Evolutionary conservation across 2,113 vertebrate species (phyloP), one percentile per base, ranked within the genome.

Genomic region (Leptosomus discolor): DNA sequence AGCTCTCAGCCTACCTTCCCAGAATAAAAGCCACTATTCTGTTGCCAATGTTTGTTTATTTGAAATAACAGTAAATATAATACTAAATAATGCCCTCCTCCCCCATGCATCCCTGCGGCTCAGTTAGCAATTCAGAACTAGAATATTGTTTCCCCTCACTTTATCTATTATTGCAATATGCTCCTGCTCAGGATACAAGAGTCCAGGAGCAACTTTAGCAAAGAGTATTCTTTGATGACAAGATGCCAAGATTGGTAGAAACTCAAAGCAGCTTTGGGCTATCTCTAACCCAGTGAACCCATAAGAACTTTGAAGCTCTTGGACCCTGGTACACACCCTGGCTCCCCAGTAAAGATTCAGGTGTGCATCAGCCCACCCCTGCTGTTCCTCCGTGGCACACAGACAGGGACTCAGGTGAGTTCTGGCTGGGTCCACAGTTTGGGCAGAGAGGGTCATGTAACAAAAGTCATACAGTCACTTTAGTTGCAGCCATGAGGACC

Each of bases 11-110:
- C 58, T 92, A 90, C 90, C 85, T 97, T 87, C 51, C 61, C 68
- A 84, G 77, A 95, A 92, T 43, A 36, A 93, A 90, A 94, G 16
- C 11, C 61, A 68, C 61, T 95, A 73, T 96, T 95, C 83, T 77
- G 20, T 64, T 97, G 92, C 90, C 96, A 97, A 60, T 84, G 41
- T 96, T 93, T 93, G 78, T 92, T 95, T 68, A 93, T 81, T 88
- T 79, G 70, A 94, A 97, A 92, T 76, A 95, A 94, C 21, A 91
- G 50, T 82, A 95, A 94, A 95, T 89, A 64, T 7, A 81, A 85
- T 43, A 70, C 21, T 37, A 91, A 87, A 81, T 48, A 87, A 87
- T 16, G 29, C 6, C 85, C 27, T 82, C n/a, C 56, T 81, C 39
- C 43, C 32, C 37, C 67, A 73, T 32, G 21, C 45, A 53, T 26